Evolutionary conservation across 2,113 vertebrate genomes (phyloP).

Genomic region (Austrofundulus limnaeus): DNA sequence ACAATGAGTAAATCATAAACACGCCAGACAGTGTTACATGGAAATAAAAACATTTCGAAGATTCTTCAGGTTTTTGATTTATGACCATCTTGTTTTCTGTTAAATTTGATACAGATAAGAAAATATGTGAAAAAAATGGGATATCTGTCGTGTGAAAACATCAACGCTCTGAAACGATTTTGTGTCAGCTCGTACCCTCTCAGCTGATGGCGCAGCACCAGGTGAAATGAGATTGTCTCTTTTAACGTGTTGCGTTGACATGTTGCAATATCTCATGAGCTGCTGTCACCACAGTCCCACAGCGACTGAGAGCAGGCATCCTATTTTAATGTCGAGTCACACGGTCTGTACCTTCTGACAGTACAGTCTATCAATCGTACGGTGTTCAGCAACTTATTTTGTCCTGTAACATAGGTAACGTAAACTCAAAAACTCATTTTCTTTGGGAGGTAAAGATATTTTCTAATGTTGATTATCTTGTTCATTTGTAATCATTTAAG

Average conservation of each 20-base stretch:
- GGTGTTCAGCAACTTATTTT: conserved; percentile 9
- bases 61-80: conserved; percentile 4
- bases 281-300: conserved; percentile 41
- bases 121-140: conserved; percentile 3
- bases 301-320: conserved; percentile 43
- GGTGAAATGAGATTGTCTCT: conserved; percentile 36
- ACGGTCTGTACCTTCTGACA: conserved; percentile 1
- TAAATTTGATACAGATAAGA: conserved; percentile 22
- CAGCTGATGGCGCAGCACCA: neutral
- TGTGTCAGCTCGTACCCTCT: conserved; percentile 14
- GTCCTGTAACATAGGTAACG: no score
- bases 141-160: conserved; percentile 15
- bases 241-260: conserved; percentile 36
- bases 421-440: neutral
- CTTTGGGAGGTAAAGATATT: neutral
- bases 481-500: no score
- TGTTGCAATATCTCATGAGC: conserved; percentile 36
- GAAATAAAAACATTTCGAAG: neutral
- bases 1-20: conserved; percentile 17
- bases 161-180: conserved; percentile 21
- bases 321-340: neutral
- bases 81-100: conserved; percentile 15
- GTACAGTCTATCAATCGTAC: conserved; percentile 14
- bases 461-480: no score
- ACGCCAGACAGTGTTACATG: neutral